Percentiles rank a stretch among this genome's conserved stretches.
Evolutionary conservation across 1,140 invertebrate genomes (phyloP).

Genomic region (Phymorhynchus buccinoides): DNA sequence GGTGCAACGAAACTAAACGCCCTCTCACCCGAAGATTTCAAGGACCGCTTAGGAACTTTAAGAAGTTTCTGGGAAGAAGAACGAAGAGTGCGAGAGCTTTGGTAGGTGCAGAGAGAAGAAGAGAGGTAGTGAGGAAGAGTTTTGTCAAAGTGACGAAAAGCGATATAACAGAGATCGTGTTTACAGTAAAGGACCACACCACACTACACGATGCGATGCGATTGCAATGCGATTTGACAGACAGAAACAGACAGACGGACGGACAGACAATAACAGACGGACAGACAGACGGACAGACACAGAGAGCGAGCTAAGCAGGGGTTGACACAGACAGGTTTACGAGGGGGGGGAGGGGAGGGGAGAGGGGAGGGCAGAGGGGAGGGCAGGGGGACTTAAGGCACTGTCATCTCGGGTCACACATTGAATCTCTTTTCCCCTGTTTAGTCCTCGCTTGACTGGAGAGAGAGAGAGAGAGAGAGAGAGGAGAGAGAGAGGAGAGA

Average conservation of each 20-base stretch:
- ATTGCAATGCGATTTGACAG: no score
- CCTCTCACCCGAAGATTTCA: no score
- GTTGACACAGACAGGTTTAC: neutral
- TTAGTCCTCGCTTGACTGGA: neutral
- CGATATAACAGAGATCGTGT: no score
- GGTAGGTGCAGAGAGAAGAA: no score
- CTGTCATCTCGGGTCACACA: constrained; percentile 10
- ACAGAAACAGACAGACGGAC: neutral
- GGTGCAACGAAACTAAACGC: no score
- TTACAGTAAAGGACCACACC: no score
- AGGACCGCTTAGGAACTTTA: no score
- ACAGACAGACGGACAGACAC: neutral
- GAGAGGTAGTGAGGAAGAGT: no score
- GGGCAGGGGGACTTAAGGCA: neutral
- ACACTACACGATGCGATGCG: no score
- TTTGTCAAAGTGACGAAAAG: no score
- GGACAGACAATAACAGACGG: neutral
- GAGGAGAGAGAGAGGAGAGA: neutral
- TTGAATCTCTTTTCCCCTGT: neutral
- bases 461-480: neutral
- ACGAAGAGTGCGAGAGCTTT: no score
- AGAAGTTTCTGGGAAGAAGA: no score
- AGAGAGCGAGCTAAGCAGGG: neutral
- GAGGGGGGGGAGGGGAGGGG: neutral
- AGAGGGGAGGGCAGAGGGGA: neutral